A percentile compares a stretch with the other conserved stretches of the same genome.
Conservation (phyloP, 2,888 invertebrate genomes). For the Pecten maximus region DNA sequence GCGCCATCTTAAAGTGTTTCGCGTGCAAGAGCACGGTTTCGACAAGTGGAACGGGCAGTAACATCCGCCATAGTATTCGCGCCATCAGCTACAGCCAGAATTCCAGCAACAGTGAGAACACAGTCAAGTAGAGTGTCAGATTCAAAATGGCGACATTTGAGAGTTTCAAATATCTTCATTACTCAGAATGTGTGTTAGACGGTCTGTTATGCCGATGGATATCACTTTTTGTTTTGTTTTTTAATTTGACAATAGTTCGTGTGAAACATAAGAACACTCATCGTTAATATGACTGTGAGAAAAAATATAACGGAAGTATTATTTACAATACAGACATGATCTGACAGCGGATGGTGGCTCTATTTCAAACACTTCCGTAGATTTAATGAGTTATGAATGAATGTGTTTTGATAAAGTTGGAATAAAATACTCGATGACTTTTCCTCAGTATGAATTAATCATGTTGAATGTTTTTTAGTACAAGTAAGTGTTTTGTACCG, state of each 20-base stretch:
- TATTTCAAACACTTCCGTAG: neutral
- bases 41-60: neutral
- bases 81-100: constrained; percentile 41
- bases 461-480: neutral
- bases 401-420: neutral
- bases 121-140: neutral
- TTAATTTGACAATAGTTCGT: neutral
- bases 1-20: constrained; percentile 41
- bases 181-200: neutral
- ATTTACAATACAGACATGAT: neutral
- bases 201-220: neutral
- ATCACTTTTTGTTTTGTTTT: neutral
- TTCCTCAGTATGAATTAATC: neutral
- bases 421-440: neutral
- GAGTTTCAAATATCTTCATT: neutral
- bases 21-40: neutral
- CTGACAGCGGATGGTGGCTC: neutral
- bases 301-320: neutral
- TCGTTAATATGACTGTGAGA: neutral
- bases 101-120: constrained; percentile 36
- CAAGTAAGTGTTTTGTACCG: neutral
- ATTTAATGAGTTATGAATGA: neutral
- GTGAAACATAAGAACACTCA: neutral
- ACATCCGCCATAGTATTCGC: neutral
- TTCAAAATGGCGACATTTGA: neutral